Base-by-base conservation (phyloP, 2,797 vertebrate genomes). In the Otolemur crassicaudatus region DNA sequence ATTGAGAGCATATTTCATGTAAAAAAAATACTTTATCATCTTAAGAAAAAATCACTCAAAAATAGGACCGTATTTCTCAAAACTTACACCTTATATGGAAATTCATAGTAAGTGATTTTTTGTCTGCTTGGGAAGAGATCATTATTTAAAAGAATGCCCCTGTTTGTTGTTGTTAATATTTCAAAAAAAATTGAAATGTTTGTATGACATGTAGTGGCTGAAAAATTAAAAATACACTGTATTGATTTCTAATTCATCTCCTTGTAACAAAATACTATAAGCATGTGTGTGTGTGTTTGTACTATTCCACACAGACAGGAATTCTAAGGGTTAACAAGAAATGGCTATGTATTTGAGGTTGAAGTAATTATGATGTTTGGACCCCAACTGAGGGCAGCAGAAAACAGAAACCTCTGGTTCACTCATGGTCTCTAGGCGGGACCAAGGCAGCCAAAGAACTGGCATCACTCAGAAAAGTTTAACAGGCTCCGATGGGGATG, bases 161-260 rank as follows among this genome's bases (percentile, higher is more conserved):
- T 31, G 23, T 7, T 69, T 94, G 10, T 86, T 82, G 70, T 61
- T 93, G 9, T 88, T 86, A 69, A 16, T 79, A 63, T 58, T 79
- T 23, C 77, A 92, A 56, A 91, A 92, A 93, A 79, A 20, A 67
- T 93, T 61, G 92, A 31, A 87, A 70, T 91, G 8, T 94, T 43
- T 58, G 0, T 81, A 27, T 93, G 72, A n/a, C 12, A 76, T 23
- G 2, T 61, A 40, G 49, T 82, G 11, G 2, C 27, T 92, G 40
- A 93, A 84, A 72, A n/a, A 1, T 72, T 67, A 58, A 40, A 34
- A 83, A 40, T 49, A 53, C 49, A 53, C 14, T 53, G 49, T 76
- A 27, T 88, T 73, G 84, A 87, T 85, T 60, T 86, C 34, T 90
- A 25, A 89, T 58, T 86, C 22, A 56, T 87, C 46, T 72, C 9